Conservation (phyloP, 2,888 invertebrate genomes). For the Ceriagrion tenellum region DNA sequence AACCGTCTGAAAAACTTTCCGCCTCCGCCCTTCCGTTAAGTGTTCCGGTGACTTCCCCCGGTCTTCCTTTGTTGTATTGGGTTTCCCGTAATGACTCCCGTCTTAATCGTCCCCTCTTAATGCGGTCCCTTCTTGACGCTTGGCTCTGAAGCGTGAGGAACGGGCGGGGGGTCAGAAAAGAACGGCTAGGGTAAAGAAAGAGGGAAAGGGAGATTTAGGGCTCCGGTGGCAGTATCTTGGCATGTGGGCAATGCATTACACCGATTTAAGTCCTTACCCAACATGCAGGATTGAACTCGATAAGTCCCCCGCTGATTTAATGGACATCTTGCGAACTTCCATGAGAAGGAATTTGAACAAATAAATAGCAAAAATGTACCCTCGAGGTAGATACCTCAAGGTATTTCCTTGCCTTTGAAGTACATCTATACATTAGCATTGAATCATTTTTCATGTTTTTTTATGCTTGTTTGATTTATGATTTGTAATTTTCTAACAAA, state of each 20-base stretch:
- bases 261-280: background rate
- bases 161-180: background rate
- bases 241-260: background rate
- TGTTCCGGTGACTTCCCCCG: background rate
- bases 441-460: no score
- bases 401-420: no score
- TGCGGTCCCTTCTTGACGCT: background rate
- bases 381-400: no score
- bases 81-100: slow-evolving; percentile 13
- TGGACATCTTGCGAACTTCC: no score
- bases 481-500: no score
- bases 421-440: no score
- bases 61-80: background rate
- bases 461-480: no score
- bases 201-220: background rate
- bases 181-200: background rate
- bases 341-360: no score
- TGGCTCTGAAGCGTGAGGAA: background rate
- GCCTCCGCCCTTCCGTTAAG: background rate
- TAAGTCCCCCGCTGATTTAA: no score
- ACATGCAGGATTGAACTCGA: no score
- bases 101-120: background rate
- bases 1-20: background rate
- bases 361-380: no score
- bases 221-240: background rate